phyloP scores from a whole-genome alignment of 2,888 invertebrate genomes.

The Diaphora mendica region DNA sequence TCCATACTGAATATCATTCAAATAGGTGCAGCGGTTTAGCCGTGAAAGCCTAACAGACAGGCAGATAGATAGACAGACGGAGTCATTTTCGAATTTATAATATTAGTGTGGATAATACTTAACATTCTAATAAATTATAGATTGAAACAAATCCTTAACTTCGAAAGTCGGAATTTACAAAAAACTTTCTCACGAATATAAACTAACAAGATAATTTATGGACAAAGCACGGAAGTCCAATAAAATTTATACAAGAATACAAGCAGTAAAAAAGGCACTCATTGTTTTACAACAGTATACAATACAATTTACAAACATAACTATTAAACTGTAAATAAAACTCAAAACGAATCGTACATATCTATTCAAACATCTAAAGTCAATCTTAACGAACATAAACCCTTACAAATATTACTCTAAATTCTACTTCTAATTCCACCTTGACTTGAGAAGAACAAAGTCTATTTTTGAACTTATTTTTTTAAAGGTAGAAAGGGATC shows the following conservation, averaged over 20 bases:
- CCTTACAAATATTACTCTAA: conserved; percentile 24
- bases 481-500: conserved; percentile 44
- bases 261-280: neutral
- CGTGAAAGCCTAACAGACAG: too few relatives aligned
- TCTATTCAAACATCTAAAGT: conserved; percentile 45
- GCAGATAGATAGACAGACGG: too few relatives aligned
- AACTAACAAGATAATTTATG: conserved; percentile 1
- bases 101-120: too few relatives aligned
- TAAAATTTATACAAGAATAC: neutral
- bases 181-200: neutral
- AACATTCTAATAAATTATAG: too few relatives aligned
- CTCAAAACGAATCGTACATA: conserved; percentile 48
- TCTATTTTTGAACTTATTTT: conserved; percentile 11
- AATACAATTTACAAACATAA: conserved; percentile 20
- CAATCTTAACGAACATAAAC: conserved; percentile 52
- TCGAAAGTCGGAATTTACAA: neutral
- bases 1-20: too few relatives aligned
- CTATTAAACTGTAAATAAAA: conserved; percentile 49
- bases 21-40: too few relatives aligned
- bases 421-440: conserved; percentile 15
- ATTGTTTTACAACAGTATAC: neutral
- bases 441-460: neutral
- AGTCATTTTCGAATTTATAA: too few relatives aligned
- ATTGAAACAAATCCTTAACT: too few relatives aligned
- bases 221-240: neutral